Conservation (phyloP, 1,140 invertebrate genomes). For the Platorchestia sp. region DNA sequence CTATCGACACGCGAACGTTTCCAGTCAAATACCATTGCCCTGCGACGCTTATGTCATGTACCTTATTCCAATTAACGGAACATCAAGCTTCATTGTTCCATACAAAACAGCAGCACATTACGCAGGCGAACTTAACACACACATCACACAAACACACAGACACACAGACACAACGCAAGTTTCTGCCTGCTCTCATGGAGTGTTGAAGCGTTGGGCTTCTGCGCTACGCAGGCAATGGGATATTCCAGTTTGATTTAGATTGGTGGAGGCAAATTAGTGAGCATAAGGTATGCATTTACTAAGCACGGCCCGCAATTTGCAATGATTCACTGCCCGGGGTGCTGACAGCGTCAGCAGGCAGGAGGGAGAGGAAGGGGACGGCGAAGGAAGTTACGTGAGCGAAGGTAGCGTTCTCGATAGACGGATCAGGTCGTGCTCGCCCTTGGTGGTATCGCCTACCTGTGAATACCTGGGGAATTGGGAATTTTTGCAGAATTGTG, state of each 20-base stretch:
- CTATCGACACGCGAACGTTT: neutral
- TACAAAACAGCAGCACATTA: neutral
- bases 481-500: no score
- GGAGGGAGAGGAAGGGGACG: neutral
- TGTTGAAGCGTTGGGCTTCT: neutral
- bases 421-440: neutral
- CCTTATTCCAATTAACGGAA: neutral
- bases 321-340: slow-evolving; percentile 50
- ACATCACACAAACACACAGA: neutral
- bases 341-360: neutral
- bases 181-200: neutral
- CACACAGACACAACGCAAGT: neutral
- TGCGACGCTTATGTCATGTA: neutral
- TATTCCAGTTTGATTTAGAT: slow-evolving; percentile 53
- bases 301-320: slow-evolving; percentile 43
- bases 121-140: neutral
- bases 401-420: neutral
- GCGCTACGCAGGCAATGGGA: slow-evolving; percentile 21
- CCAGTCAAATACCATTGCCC: neutral
- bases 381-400: neutral
- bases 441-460: neutral
- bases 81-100: neutral
- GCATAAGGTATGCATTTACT: slow-evolving; percentile 52
- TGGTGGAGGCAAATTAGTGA: slow-evolving; percentile 54
- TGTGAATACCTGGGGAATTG: neutral